A percentile compares a stretch with the other conserved stretches of the same genome.
Conservation (phyloP, 2,888 invertebrate species). For the Halictus quadricinctus region DNA sequence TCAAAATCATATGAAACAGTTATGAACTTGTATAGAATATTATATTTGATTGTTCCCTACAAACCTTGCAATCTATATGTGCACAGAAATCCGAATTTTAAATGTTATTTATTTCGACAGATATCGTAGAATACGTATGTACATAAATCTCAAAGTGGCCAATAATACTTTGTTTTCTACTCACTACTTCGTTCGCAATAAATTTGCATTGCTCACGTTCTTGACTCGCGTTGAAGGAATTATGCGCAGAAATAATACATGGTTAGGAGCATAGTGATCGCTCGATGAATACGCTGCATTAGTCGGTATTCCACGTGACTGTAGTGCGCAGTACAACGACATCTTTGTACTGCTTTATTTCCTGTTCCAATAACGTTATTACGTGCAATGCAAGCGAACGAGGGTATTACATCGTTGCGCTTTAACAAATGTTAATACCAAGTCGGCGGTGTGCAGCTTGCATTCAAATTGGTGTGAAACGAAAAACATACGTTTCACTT, state of each 20-base stretch:
- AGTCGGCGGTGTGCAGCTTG: not conserved
- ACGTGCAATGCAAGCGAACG: constrained; percentile 1
- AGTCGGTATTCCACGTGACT: not conserved
- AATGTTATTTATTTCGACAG: no score
- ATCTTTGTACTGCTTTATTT: constrained; percentile 9
- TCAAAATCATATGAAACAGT: no score
- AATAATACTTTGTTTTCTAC: not conserved
- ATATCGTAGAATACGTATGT: no score
- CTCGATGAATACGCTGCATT: not conserved
- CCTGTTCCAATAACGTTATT: constrained; percentile 12
- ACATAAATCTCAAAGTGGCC: no score
- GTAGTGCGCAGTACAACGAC: not conserved
- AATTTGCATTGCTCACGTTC: not conserved
- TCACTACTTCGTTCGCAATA: not conserved
- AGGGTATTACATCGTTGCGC: not conserved
- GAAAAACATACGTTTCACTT: not conserved
- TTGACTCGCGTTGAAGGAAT: not conserved
- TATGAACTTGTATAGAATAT: no score
- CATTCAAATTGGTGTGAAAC: constrained; percentile 9
- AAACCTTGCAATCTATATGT: not conserved
- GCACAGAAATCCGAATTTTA: not conserved
- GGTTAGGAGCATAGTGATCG: not conserved
- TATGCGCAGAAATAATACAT: not conserved
- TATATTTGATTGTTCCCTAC: not conserved
- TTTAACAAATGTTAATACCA: constrained; percentile 3